A percentile compares a stretch with the other conserved stretches of the same genome.
Evolutionary conservation across 2,888 invertebrate species (phyloP).

Genomic region (Nomada lathburiana): DNA sequence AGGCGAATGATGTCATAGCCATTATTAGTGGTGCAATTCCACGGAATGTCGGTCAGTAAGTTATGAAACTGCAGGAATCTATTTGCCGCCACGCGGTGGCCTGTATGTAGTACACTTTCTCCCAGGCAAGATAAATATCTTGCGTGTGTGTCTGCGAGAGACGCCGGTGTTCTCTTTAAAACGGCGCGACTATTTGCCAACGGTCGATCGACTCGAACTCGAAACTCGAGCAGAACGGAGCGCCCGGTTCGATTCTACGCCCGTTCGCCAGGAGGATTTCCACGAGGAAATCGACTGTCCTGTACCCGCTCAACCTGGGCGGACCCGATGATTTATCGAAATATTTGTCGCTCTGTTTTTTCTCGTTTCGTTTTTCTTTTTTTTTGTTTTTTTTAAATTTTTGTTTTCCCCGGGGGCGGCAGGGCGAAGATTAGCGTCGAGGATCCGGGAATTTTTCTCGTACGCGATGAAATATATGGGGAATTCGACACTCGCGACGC

Average conservation of each 20-base stretch:
- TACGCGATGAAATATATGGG: constrained; percentile 31
- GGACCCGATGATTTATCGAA: constrained; percentile 21
- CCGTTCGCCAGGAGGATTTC: constrained; percentile 27
- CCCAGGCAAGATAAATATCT: constrained; percentile 77
- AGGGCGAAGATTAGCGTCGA: constrained; percentile 36
- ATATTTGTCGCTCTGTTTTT: background rate
- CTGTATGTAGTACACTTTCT: constrained; percentile 79
- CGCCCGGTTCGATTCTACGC: background rate
- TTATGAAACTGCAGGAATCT: constrained; percentile 82
- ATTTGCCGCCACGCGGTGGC: constrained; percentile 70
- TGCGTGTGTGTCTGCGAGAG: constrained; percentile 64
- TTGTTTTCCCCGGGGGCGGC: background rate
- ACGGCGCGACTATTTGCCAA: constrained; percentile 58
- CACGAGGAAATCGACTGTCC: constrained; percentile 24
- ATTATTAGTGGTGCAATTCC: constrained; percentile 80
- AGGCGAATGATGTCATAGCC: constrained; percentile 77
- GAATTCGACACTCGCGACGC: constrained; percentile 38
- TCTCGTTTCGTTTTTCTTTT: background rate
- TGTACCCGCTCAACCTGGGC: background rate
- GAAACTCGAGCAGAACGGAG: constrained; percentile 30
- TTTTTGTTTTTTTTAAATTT: background rate
- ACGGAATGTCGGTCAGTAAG: constrained; percentile 82
- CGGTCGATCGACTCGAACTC: constrained; percentile 40
- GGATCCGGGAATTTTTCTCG: constrained; percentile 8
- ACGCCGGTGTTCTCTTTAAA: constrained; percentile 62